Base-by-base conservation (phyloP, 1,140 invertebrate genomes). In the Drosophila sechellia region DNA sequence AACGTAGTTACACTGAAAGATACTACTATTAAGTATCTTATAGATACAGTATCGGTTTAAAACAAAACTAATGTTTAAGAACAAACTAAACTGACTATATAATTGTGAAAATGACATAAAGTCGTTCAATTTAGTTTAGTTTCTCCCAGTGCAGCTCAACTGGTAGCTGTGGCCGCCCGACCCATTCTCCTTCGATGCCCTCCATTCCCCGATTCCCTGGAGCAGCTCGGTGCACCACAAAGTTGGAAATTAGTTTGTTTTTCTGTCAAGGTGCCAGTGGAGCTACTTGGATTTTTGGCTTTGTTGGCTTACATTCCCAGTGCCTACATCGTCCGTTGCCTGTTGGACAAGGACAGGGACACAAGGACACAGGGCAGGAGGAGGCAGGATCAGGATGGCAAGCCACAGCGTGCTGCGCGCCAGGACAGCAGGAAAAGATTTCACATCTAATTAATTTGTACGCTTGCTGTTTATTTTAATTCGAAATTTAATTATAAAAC, bases 241-340 rank as follows among this genome's bases (percentile, higher is more conserved):
- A 73, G 70, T 73, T 73, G 69, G 69, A 73, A 73, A 73, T 73
- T 73, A 73, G 70, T 73, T 73, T 73, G 70, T 60, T 73, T 72
- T 54, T 73, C 69, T 73, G 68, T 73, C 57, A 73, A 73, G 70
- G 70, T 73, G 70, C 37, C 54, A 46, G 61, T 52, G 64, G 22
- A 68, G 64, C 64, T 68, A 59, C 66, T 71, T 71, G 45, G 70
- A 73, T 73, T 73, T 73, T 60, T 59, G 37, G 43, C 53, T 59
- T 58, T 71, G 66, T 72, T 72, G 66, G 66, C 69, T 72, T 72
- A 72, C 54, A 72, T 59, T 58, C 35, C 65, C 49, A 40, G 17
- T 52, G 13, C 27, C 31, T 31, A 31, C 31, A 31, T 10, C 37
- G 35, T 12, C 42, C 10, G n/a, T 43, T 43, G 40, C 15, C 27